Conservation (phyloP, 2,797 vertebrate genomes). For the Epinephelus malabaricus region DNA sequence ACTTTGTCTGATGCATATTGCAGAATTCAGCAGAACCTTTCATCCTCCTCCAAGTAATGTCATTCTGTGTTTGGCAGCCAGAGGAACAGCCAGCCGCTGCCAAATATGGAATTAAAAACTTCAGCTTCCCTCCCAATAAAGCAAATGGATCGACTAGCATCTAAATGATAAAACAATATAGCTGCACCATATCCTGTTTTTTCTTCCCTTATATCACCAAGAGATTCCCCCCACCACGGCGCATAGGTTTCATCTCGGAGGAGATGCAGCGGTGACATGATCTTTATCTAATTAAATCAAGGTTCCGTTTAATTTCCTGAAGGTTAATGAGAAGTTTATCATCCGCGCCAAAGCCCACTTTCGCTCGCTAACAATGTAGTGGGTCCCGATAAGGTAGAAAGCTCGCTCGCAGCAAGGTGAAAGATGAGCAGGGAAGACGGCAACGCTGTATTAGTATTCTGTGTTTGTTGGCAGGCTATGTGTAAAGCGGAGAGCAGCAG, state of each 20-base stretch:
- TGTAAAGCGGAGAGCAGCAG: slow-evolving; percentile 39
- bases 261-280: slow-evolving; percentile 72
- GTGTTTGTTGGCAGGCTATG: slow-evolving; percentile 45
- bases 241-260: slow-evolving; percentile 66
- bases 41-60: slow-evolving; percentile 48
- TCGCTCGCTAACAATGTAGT: slow-evolving; percentile 55
- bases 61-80: slow-evolving; percentile 54
- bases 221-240: slow-evolving; percentile 3
- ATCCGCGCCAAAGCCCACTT: slow-evolving; percentile 74
- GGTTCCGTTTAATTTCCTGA: slow-evolving; percentile 82
- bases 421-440: slow-evolving; percentile 34
- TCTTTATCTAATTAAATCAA: slow-evolving; percentile 84
- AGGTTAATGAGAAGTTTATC: slow-evolving; percentile 85
- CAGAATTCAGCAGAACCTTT: slow-evolving; percentile 63
- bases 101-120: slow-evolving; percentile 68
- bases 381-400: slow-evolving; percentile 60
- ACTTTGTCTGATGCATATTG: slow-evolving; percentile 67
- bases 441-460: slow-evolving; percentile 65
- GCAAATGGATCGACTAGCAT: slow-evolving; percentile 44
- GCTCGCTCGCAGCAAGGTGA: slow-evolving; percentile 62
- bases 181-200: slow-evolving; percentile 35
- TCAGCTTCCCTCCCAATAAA: slow-evolving; percentile 33
- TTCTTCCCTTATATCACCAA: slow-evolving; percentile 21
- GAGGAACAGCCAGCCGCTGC: slow-evolving; percentile 26
- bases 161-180: slow-evolving; percentile 37